Conservation (phyloP, 2,888 invertebrate genomes). For the Drosophila mimetica region DNA sequence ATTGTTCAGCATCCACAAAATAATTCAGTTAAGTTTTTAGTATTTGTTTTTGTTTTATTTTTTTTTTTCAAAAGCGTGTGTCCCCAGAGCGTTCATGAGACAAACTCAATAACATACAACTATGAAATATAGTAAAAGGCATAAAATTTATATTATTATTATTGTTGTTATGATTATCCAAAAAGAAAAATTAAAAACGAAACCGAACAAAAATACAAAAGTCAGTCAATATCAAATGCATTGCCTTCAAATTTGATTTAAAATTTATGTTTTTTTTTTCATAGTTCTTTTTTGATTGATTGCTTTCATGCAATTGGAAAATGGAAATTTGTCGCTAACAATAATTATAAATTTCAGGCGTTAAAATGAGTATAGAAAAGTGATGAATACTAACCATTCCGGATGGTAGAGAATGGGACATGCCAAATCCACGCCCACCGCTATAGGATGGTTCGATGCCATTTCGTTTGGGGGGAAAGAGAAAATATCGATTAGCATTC, state of each 20-base stretch:
- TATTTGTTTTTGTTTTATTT: conserved; percentile 37
- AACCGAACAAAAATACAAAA: conserved; percentile 54
- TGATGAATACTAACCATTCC: conserved; percentile 84
- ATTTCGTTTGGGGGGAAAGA: conserved; percentile 26
- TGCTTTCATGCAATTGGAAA: conserved; percentile 64
- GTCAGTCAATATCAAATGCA: conserved; percentile 67
- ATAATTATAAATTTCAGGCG: conserved; percentile 46
- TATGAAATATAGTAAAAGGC: conserved; percentile 58
- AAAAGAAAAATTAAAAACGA: conserved; percentile 26
- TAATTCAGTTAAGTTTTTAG: conserved; percentile 48
- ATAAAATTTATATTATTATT: conserved; percentile 40
- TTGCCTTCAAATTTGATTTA: conserved; percentile 14
- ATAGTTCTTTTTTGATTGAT: conserved; percentile 19
- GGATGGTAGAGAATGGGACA: conserved; percentile 85
- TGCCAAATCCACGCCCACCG: conserved; percentile 85
- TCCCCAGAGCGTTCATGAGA: conserved; percentile 79
- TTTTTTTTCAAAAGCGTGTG: conserved; percentile 68
- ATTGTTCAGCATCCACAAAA: conserved; percentile 65
- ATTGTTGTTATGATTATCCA: conserved; percentile 49
- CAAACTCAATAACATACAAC: conserved; percentile 78
- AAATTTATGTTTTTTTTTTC: not conserved
- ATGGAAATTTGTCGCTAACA: conserved; percentile 56
- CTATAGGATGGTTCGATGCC: conserved; percentile 49
- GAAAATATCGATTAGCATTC: conserved; percentile 57
- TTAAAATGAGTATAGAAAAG: not conserved